phyloP scores from a whole-genome alignment of 2,888 invertebrate genomes.

The Tipula lateralis region DNA sequence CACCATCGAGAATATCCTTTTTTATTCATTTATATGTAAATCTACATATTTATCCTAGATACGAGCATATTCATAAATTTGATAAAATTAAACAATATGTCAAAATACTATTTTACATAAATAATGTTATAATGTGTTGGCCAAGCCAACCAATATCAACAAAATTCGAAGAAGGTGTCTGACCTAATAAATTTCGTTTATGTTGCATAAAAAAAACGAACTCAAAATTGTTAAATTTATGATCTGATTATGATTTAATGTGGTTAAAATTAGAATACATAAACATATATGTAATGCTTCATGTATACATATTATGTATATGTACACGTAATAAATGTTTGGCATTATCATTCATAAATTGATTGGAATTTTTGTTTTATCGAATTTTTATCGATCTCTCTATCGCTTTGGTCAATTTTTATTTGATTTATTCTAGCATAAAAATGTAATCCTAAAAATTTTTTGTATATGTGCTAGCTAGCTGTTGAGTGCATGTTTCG shows the following conservation, averaged over 20 bases:
- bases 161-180: background rate
- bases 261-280: conserved; percentile 20
- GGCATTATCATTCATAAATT: background rate
- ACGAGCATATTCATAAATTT: background rate
- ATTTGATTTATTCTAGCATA: background rate
- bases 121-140: background rate
- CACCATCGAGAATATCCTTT: background rate
- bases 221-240: background rate
- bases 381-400: background rate
- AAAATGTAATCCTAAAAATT: no score
- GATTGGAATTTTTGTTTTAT: background rate
- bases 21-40: background rate
- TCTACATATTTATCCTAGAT: background rate
- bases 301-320: no score
- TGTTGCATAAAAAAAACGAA: background rate
- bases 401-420: background rate
- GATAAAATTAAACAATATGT: conserved; percentile 5
- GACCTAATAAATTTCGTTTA: conserved; percentile 11
- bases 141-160: background rate
- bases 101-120: background rate
- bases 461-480: no score
- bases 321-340: background rate
- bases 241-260: conserved; percentile 1
- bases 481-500: no score
- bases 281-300: no score